A percentile compares a stretch with the other conserved stretches of the same genome.
Conservation (phyloP, 2,888 invertebrate genomes). For the Caenorhabditis imperialis region DNA sequence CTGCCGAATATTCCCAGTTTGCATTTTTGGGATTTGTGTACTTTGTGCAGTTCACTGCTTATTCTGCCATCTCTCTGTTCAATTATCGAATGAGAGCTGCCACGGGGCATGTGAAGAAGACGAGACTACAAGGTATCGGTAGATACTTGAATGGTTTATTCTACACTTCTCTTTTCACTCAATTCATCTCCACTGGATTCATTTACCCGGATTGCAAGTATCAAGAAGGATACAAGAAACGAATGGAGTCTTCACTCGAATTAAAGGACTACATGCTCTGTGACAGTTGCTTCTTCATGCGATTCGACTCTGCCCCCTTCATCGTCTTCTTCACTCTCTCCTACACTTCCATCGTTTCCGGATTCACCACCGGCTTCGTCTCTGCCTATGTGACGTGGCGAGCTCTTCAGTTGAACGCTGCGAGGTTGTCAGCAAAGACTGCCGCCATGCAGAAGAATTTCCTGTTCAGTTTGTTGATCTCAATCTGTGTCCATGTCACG, state of each 20-base stretch:
- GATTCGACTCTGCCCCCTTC: too few relatives aligned
- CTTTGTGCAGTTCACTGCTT: conserved; percentile 5
- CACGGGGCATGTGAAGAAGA: not conserved
- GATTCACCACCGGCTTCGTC: too few relatives aligned
- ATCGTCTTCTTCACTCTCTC: too few relatives aligned
- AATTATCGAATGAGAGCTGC: conserved; percentile 18
- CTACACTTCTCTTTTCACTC: not conserved
- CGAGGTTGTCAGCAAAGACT: too few relatives aligned
- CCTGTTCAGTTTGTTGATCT: too few relatives aligned
- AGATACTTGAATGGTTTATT: not conserved
- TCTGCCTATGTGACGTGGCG: too few relatives aligned
- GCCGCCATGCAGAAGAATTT: too few relatives aligned
- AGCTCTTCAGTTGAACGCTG: too few relatives aligned
- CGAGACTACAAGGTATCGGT: not conserved
- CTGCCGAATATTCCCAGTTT: conserved; percentile 6
- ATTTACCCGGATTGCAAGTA: conserved; percentile 24
- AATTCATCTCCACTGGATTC: not conserved
- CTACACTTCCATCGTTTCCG: too few relatives aligned
- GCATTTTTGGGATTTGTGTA: not conserved
- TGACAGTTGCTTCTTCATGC: too few relatives aligned
- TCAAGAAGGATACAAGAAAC: conserved; percentile 7
- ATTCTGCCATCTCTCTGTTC: conserved; percentile 10
- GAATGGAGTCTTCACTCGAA: conserved; percentile 6
- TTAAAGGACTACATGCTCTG: not conserved
- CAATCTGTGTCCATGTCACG: too few relatives aligned